Evolutionary conservation across 2,113 vertebrate genomes (phyloP).

Genomic region (Istiophorus platypterus): DNA sequence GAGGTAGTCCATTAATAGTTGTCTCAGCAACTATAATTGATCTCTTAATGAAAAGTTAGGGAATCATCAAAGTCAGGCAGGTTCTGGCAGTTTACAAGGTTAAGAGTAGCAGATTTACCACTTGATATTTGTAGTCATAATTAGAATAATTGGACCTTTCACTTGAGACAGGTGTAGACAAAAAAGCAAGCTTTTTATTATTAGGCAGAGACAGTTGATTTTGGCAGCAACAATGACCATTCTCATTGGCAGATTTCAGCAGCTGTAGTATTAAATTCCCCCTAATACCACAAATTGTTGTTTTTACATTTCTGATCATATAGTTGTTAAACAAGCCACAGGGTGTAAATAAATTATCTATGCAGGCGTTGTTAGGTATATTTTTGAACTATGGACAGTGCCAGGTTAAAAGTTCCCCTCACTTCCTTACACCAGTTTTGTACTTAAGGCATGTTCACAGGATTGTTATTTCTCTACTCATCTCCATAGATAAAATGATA

Average conservation of each 20-base stretch:
- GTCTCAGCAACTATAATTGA: too few species aligned
- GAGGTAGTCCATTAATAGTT: too few species aligned
- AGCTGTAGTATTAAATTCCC: too few species aligned
- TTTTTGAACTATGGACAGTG: background rate
- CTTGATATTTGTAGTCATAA: background rate
- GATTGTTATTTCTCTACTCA: too few species aligned
- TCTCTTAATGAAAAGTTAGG: too few species aligned
- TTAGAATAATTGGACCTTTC: background rate
- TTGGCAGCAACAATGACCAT: background rate
- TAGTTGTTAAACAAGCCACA: background rate
- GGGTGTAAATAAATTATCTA: background rate
- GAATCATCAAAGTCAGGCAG: too few species aligned
- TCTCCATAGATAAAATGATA: too few species aligned
- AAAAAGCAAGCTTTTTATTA: background rate
- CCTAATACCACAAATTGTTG: background rate
- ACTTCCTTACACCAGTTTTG: too few species aligned
- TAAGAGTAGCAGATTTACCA: background rate
- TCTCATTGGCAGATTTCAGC: background rate
- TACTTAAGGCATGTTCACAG: too few species aligned
- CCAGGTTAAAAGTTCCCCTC: too few species aligned
- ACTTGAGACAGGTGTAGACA: background rate
- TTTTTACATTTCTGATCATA: background rate
- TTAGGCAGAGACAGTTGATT: too few species aligned
- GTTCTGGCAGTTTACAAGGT: too few species aligned
- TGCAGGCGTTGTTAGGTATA: background rate